Evolutionary conservation across 2,888 invertebrate species (phyloP), one percentile per base, ranked within the genome.

Genomic region (Lymantria dispar): DNA sequence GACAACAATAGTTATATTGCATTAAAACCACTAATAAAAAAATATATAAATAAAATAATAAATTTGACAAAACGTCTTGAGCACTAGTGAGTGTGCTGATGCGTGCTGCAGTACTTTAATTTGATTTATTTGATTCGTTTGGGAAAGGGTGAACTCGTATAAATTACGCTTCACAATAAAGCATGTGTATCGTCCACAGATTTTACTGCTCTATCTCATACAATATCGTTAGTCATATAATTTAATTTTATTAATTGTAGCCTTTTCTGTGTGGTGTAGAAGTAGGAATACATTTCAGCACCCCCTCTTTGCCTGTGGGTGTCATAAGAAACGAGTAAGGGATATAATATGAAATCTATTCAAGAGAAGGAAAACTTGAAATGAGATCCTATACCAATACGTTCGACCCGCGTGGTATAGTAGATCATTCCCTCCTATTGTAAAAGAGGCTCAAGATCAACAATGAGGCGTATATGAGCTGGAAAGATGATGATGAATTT

Each of bases 61-160:
- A 89, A 88, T 87, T 89, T 89, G 87, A 91, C 91, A 91, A 91
- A 91, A 91, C 90, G 91, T 91, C 91, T 91, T 91, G 84, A 85
- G 85, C 89, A 86, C 90, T 91, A 83, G 80, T 74, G 78, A 74
- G 83, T 68, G 80, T 80, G 62, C 64, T 69, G 77, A 72, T 85
- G 88, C 91, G 88, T 82, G 78, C 75, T 81, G 74, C 79, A 90
- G 85, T 88, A 72, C 81, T 87, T 84, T 88, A 87, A 87, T 90
- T 87, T 91, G 91, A 91, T 91, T 90, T 91, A 91, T 91, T 87
- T 85, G 80, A 81, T 84, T 83, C 77, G 57, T 70, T 77, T 66
- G 62, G 72, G 71, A 89, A 90, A 88, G 89, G 90, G 89, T 90
- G 83, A 82, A 72, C 66, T 67, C 67, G 76, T 82, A 84, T 86